These are phyloP conservation scores for Lates calcarifer DNA, from an alignment of 2,113 vertebrate genomes.

Conservation along the genomic window DNA sequence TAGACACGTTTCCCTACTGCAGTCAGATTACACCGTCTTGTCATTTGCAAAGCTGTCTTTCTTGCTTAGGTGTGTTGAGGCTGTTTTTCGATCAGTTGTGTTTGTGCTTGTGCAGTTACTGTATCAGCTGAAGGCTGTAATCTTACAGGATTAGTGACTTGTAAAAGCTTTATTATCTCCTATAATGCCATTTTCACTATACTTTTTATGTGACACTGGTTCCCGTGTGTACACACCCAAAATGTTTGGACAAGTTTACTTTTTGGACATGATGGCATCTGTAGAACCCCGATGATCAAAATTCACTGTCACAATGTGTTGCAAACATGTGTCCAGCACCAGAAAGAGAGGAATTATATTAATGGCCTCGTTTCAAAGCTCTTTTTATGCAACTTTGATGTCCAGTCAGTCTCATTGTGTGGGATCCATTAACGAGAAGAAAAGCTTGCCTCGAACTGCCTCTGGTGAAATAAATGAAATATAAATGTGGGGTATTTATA, in stretches of 20 bases:
- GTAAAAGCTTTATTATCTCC: slow-evolving; percentile 13
- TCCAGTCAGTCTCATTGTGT: slow-evolving; percentile 61
- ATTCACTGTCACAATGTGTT: not conserved
- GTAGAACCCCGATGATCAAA: not conserved
- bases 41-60: slow-evolving; percentile 66
- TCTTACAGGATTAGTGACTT: slow-evolving; percentile 56
- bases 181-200: not conserved
- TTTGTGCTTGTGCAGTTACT: slow-evolving; percentile 34
- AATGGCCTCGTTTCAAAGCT: slow-evolving; percentile 67
- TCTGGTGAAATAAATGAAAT: slow-evolving; percentile 59
- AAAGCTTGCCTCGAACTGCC: slow-evolving; percentile 52
- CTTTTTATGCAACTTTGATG: slow-evolving; percentile 63
- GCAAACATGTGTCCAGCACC: slow-evolving; percentile 18
- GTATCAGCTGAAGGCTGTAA: slow-evolving; percentile 49
- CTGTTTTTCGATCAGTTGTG: slow-evolving; percentile 48
- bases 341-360: slow-evolving; percentile 19
- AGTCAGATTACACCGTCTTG: slow-evolving; percentile 55
- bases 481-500: slow-evolving; percentile 63
- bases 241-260: slow-evolving; percentile 9
- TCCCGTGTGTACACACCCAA: slow-evolving; percentile 15
- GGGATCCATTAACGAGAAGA: slow-evolving; percentile 59
- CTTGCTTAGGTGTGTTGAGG: slow-evolving; percentile 66
- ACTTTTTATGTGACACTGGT: slow-evolving; percentile 8
- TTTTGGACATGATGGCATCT: not conserved
- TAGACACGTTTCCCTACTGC: not conserved